Evolutionary conservation across 2,797 vertebrate genomes (phyloP).

Genomic region (Spea hammondii): DNA sequence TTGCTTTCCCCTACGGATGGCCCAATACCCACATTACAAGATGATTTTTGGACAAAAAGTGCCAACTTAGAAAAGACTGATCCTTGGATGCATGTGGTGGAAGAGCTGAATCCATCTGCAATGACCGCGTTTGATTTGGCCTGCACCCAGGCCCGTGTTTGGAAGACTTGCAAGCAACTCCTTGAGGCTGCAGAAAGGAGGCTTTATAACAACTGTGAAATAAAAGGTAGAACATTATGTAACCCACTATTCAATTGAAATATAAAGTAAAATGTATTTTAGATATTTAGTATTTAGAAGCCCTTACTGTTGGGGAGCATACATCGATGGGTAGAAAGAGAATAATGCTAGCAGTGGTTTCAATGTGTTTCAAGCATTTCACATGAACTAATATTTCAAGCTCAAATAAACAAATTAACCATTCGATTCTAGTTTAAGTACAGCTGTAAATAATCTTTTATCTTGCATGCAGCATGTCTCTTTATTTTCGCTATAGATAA

Average conservation of each 20-base stretch:
- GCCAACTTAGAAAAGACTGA: slow-evolving; percentile 67
- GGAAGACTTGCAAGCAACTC: slow-evolving; percentile 93
- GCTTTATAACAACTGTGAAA: slow-evolving; percentile 75
- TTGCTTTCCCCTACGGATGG: slow-evolving; percentile 80
- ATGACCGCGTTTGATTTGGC: slow-evolving; percentile 94
- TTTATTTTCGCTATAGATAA: too few species aligned
- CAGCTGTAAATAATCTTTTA: too few species aligned
- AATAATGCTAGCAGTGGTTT: too few species aligned
- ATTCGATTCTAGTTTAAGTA: too few species aligned
- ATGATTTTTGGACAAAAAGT: slow-evolving; percentile 82
- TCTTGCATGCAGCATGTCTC: too few species aligned
- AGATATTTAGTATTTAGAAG: too few species aligned
- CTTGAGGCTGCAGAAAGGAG: slow-evolving; percentile 89
- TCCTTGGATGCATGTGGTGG: slow-evolving; percentile 72
- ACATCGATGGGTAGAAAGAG: too few species aligned
- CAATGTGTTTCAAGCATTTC: too few species aligned
- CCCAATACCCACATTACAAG: slow-evolving; percentile 79
- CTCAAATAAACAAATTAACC: too few species aligned
- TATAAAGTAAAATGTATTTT: neutral
- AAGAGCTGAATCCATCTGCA: slow-evolving; percentile 84
- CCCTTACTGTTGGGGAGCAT: too few species aligned
- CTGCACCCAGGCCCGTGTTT: slow-evolving; percentile 88
- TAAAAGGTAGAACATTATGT: slow-evolving; percentile 67
- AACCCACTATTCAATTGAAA: neutral
- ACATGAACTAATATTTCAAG: too few species aligned